Percentiles rank a stretch among this genome's conserved stretches.
phyloP scores from a whole-genome alignment of 2,113 vertebrate genomes.

The Pelvicachromis taeniatus region DNA sequence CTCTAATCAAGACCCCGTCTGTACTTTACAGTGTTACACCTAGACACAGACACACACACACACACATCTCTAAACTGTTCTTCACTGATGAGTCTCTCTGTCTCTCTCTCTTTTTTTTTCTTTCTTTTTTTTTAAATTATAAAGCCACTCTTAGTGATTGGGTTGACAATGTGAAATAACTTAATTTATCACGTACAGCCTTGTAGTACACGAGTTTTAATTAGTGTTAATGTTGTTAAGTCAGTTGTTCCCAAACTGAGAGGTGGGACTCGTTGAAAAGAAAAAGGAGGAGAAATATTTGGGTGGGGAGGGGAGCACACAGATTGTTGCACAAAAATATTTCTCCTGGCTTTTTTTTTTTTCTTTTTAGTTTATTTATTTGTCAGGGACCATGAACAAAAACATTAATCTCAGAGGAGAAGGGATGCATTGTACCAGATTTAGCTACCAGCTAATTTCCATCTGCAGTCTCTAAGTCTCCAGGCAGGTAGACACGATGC shows the following conservation, averaged over 20 bases:
- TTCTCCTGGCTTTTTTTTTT: not conserved
- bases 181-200: not conserved
- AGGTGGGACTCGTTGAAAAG: not conserved
- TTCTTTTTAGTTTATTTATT: not conserved
- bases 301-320: not conserved
- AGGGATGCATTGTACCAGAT: not conserved
- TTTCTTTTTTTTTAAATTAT: not conserved
- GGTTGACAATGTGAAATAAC: not conserved
- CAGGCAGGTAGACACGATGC: not conserved
- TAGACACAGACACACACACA: not conserved
- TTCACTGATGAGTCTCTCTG: not conserved
- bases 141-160: not conserved
- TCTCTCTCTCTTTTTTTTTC: not conserved
- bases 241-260: not conserved
- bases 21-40: not conserved
- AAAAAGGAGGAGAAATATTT: not conserved
- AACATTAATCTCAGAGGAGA: not conserved
- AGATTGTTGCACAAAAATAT: not conserved
- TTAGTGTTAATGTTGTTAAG: not conserved
- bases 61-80: not conserved
- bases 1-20: slow-evolving; percentile 43
- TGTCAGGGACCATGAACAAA: not conserved
- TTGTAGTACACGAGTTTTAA: not conserved
- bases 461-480: not conserved
- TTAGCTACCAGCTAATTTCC: not conserved